A percentile compares a stretch with the other conserved stretches of the same genome.
Evolutionary conservation across 2,113 vertebrate genomes (phyloP).

Genomic region (Plestiodon gilberti): DNA sequence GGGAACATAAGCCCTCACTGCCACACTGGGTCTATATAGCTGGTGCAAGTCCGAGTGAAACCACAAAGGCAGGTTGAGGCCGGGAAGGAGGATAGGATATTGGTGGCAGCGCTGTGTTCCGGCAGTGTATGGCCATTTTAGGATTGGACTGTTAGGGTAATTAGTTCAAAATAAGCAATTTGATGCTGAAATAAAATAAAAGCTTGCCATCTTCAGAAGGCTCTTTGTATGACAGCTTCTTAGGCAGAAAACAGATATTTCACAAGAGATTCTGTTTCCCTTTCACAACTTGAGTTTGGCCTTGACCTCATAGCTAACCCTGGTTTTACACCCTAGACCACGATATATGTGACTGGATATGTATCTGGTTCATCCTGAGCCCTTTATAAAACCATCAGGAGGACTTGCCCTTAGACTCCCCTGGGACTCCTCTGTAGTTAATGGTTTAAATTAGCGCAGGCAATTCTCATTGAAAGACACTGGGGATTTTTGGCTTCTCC

Average conservation of each 20-base stretch:
- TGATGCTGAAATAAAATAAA: neutral
- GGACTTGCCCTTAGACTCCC: neutral
- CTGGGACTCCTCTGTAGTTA: neutral
- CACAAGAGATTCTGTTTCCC: neutral
- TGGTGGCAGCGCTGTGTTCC: too few species aligned
- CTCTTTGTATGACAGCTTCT: too few species aligned
- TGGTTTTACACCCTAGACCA: too few species aligned
- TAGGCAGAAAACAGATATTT: neutral
- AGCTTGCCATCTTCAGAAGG: neutral
- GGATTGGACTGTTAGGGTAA: too few species aligned
- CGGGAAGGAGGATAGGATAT: too few species aligned
- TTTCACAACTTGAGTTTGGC: neutral
- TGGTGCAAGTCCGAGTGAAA: too few species aligned
- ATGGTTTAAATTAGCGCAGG: conserved; percentile 1
- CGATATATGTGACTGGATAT: neutral
- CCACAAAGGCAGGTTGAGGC: too few species aligned
- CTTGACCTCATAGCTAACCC: neutral
- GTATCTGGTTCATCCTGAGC: too few species aligned
- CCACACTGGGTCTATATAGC: too few species aligned
- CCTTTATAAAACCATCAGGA: neutral
- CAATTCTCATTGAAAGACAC: neutral
- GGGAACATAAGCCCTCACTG: too few species aligned
- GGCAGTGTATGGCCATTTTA: too few species aligned
- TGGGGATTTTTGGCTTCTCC: neutral
- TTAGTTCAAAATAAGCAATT: neutral